Conservation (phyloP, 2,888 invertebrate species). For the Athripsodes cinereus region DNA sequence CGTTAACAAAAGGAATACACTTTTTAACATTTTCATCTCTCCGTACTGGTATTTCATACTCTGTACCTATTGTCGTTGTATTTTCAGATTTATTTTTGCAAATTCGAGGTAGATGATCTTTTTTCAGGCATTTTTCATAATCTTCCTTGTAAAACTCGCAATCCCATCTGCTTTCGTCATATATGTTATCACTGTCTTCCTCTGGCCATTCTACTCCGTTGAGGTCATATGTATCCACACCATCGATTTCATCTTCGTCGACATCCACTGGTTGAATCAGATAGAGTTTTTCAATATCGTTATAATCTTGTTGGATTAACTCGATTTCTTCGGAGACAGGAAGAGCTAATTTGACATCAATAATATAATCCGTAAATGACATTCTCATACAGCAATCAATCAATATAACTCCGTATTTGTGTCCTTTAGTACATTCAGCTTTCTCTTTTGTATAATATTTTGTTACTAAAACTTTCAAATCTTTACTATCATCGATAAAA, state of each 20-base stretch:
- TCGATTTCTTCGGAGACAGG: conserved; percentile 26
- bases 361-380: conserved; percentile 45
- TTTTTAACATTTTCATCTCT: not conserved
- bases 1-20: not conserved
- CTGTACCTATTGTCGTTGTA: not conserved
- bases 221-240: not conserved
- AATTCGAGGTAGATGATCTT: not conserved
- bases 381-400: conserved; percentile 42
- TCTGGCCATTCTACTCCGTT: not conserved
- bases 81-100: not conserved
- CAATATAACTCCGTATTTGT: conserved; percentile 46
- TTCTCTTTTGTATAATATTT: conserved; percentile 41
- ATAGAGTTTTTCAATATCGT: conserved; percentile 6
- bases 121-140: not conserved
- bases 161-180: too few species aligned
- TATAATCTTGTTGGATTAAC: conserved; percentile 27
- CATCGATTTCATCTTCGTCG: not conserved
- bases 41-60: not conserved
- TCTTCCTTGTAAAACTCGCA: conserved; percentile 10
- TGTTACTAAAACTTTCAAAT: conserved; percentile 40
- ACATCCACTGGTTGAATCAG: not conserved
- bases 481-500: conserved; percentile 36
- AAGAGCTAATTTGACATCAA: conserved; percentile 46
- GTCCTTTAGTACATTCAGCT: conserved; percentile 37
- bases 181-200: conserved; percentile 28